These are phyloP conservation scores for Tympanuchus pallidicinctus DNA, from an alignment of 2,113 vertebrate species.

Conservation along the genomic window DNA sequence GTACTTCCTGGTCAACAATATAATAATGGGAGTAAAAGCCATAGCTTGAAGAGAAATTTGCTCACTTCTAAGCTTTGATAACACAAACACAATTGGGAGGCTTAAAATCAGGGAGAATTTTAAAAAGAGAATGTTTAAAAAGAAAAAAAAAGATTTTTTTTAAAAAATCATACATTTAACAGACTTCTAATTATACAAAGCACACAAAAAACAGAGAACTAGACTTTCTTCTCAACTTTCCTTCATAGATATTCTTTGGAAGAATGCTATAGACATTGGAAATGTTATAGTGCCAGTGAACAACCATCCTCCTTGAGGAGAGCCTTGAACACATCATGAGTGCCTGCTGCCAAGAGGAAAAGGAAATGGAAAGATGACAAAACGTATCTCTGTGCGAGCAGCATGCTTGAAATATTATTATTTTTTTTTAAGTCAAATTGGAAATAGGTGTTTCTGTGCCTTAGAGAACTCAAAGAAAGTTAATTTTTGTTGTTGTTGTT, in stretches of 20 bases:
- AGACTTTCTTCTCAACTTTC: not conserved
- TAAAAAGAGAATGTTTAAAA: not conserved
- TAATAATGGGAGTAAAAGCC: not conserved
- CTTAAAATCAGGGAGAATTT: not conserved
- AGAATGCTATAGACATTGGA: not conserved
- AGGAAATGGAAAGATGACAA: not conserved
- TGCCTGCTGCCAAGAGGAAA: not conserved
- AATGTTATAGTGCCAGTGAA: not conserved
- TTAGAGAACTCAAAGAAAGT: not conserved
- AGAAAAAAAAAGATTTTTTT: not conserved
- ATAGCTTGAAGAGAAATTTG: not conserved
- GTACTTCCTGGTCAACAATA: not conserved
- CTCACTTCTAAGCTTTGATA: not conserved
- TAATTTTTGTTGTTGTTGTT: too few species aligned
- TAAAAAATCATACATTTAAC: not conserved
- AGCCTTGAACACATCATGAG: not conserved
- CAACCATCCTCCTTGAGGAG: rapidly evolving
- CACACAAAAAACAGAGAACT: not conserved
- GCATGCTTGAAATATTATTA: not conserved
- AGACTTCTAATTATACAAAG: not conserved
- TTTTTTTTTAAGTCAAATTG: not conserved
- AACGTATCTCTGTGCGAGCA: not conserved
- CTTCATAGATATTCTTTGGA: not conserved
- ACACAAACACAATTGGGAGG: not conserved
- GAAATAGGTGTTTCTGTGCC: not conserved